Conservation (phyloP, 2,113 vertebrate genomes). For the Gymnogyps californianus region DNA sequence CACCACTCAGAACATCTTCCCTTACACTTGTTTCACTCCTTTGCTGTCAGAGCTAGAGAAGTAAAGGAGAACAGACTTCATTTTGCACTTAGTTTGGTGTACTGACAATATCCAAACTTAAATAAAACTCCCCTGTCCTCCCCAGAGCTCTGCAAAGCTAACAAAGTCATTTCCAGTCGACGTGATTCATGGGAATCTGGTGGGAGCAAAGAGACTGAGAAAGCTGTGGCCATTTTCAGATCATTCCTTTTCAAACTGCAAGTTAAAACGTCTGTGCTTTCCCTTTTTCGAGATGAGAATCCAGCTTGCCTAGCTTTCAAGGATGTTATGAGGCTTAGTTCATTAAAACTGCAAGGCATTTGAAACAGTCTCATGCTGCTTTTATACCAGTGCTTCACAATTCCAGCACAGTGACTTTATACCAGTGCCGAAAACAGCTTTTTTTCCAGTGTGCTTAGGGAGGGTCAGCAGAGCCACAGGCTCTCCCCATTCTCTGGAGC, state of each 20-base stretch:
- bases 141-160: background rate
- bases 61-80: background rate
- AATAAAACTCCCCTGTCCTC: background rate
- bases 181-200: background rate
- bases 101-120: background rate
- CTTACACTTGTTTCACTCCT: background rate
- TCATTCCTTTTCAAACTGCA: background rate
- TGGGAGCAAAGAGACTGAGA: background rate
- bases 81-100: background rate
- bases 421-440: background rate
- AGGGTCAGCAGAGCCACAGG: background rate
- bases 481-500: background rate
- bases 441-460: background rate
- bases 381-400: background rate
- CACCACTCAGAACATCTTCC: background rate
- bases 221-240: background rate
- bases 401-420: background rate
- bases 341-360: background rate
- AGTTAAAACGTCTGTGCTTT: background rate
- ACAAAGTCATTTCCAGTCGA: background rate
- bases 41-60: background rate
- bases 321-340: background rate
- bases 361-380: background rate
- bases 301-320: background rate
- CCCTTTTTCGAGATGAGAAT: background rate